Evolutionary conservation across 2,797 vertebrate genomes (phyloP).

Genomic region (Epinephelus coioides): DNA sequence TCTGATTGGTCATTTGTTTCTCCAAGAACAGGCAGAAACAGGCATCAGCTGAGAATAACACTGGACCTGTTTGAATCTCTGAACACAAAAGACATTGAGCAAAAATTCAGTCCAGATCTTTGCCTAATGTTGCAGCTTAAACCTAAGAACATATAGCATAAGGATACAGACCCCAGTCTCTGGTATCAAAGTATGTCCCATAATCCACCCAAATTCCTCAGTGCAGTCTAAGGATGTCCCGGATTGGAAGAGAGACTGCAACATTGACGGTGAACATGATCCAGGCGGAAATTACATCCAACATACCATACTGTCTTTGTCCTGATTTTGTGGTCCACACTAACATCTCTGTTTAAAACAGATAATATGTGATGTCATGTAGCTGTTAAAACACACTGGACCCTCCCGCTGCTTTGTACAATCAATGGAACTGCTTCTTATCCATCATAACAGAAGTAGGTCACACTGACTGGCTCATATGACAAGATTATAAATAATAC

Average conservation of each 20-base stretch:
- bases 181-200: not conserved
- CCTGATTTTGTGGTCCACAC: not conserved
- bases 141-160: not conserved
- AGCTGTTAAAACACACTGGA: conserved; percentile 18
- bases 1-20: too few relatives aligned
- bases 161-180: not conserved
- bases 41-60: too few relatives aligned
- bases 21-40: too few relatives aligned
- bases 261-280: not conserved
- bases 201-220: not conserved
- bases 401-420: conserved; percentile 21
- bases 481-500: conserved; percentile 50
- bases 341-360: conserved; percentile 3
- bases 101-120: too few relatives aligned
- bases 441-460: conserved; percentile 56
- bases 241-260: too few relatives aligned
- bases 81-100: too few relatives aligned
- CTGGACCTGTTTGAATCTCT: too few relatives aligned
- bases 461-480: conserved; percentile 48
- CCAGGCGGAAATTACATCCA: not conserved
- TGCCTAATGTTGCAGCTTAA: not conserved
- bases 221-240: too few relatives aligned
- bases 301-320: not conserved
- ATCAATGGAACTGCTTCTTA: conserved; percentile 42
- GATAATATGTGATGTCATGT: conserved; percentile 21